Base-by-base conservation (phyloP, 2,797 vertebrate genomes). In the Lacerta agilis region DNA sequence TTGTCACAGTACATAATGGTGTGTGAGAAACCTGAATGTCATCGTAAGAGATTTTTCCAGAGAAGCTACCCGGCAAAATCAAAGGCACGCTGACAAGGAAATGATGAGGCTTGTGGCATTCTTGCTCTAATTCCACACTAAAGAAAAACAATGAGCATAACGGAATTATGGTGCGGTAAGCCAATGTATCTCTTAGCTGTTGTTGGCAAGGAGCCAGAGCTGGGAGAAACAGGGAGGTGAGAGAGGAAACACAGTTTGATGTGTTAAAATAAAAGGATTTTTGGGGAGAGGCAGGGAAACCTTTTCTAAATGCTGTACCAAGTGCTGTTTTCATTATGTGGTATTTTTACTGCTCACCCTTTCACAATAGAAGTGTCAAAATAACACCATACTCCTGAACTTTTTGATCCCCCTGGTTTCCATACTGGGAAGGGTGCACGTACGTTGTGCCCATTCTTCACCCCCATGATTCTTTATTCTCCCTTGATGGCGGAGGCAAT, bases 201-300 rank as follows among this genome's bases (percentile, higher is more conserved):
- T 83, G 55, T 83, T 88, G 73, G 79, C 89, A 85, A n/a, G 58
- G 71, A 92, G 91, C 82, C 88, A 91, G 79, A 75, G 85, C 33
- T 81, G 79, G 64, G 85, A 88, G 76, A 73, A 89, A 92, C 67
- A 90, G 83, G 0, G 0, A 89, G 83, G 17, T 89, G 43, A 89
- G 38, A 55, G 13, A 13, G 58, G 20, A n/a, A 78, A 88, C 61
- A 27, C 2, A 87, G 49, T 87, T 92, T 87, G 87, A 82, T 33
- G 90, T 93, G 90, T 92, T 95, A 71, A 91, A 92, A 85, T 20
- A 83, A 92, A 94, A 75, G 38, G 80, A 72, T 20, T 89, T 89
- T 43, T 87, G 5, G 17, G 20, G 20, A 23, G 20, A 23, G 84
- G 83, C 86, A 89, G 82, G 36, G 27, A 87, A 43, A 25, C 11